These are phyloP conservation scores for Magallana nippona DNA, from an alignment of 2,888 invertebrate genomes.

Conservation along the genomic window DNA sequence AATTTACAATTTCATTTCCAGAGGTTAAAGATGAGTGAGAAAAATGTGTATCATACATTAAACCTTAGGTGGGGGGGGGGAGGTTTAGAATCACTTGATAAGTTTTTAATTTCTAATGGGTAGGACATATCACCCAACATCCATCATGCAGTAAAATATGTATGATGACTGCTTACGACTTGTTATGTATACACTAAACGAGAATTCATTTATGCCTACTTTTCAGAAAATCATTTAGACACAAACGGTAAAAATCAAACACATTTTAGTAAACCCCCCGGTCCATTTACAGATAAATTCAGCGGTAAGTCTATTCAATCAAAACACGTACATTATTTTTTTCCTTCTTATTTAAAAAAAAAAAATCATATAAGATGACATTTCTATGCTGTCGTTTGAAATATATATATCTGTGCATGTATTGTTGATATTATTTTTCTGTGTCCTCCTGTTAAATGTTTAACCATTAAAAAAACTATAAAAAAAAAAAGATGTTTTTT, in stretches of 20 bases:
- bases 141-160: too few relatives aligned
- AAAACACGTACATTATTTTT: constrained; percentile 4
- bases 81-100: too few relatives aligned
- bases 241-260: not conserved
- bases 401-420: constrained; percentile 13
- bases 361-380: not conserved
- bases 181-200: not conserved
- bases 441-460: constrained; percentile 4
- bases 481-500: not conserved
- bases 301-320: constrained; percentile 3
- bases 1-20: too few relatives aligned
- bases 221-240: not conserved
- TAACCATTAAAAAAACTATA: not conserved
- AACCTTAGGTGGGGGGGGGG: too few relatives aligned
- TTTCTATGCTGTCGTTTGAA: constrained; percentile 24
- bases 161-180: too few relatives aligned
- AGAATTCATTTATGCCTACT: not conserved
- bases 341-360: not conserved
- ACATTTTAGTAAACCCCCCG: not conserved
- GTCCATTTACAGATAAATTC: not conserved
- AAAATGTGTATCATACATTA: too few relatives aligned
- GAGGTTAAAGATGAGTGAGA: too few relatives aligned
- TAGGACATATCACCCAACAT: too few relatives aligned
- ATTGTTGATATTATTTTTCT: constrained; percentile 7
- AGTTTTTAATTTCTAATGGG: too few relatives aligned